Base-by-base conservation (phyloP, 2,797 vertebrate genomes). In the Botia almorhae region DNA sequence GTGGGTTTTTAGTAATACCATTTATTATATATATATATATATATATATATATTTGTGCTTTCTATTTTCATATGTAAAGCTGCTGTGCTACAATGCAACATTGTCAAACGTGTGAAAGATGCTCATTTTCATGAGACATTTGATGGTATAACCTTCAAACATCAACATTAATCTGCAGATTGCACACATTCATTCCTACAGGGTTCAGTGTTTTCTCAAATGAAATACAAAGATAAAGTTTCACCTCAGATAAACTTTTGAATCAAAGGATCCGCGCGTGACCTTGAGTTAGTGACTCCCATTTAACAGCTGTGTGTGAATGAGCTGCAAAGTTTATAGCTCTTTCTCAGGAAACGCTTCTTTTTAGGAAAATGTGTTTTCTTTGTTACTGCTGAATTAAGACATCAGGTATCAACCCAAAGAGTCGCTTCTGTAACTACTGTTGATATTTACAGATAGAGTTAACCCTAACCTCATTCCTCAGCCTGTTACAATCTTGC, bases 211-310 rank as follows among this genome's bases (percentile, higher is more conserved):
- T 14, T 60, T 23, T 51, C 61, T 65, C 60, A 51, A 16, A 26
- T 53, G 60, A 64, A 75, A 64, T 5, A 63, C 5, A 21, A 55
- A 39, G 29, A 60, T 5, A 21, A 56, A 21, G 8, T 56, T 21
- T 65, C 17, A 51, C 53, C 76, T 51, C 55, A 36, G 68, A 61
- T 61, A n/a, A 70, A 60, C 39, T n/a, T 39, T 14, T 39, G 36
- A 14, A 68, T 56, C 29, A 68, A 68, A 56, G 74, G n/a, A 67
- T 36, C 21, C 48, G 56, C 63, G 64, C 68, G 64, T 68, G 60
- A 61, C 76, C 76, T 78, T 69, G 76, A 74, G 14, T 13, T 26
- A 26, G 39, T 11, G 10, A 56, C 75, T 77, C 75, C 75, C 64
- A n/a, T 46, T 39, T 21, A 46, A 58, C 53, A 48, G 21, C 63